phyloP scores from a whole-genome alignment of 2,797 vertebrate species.

The Enteromius fasciolatus region DNA sequence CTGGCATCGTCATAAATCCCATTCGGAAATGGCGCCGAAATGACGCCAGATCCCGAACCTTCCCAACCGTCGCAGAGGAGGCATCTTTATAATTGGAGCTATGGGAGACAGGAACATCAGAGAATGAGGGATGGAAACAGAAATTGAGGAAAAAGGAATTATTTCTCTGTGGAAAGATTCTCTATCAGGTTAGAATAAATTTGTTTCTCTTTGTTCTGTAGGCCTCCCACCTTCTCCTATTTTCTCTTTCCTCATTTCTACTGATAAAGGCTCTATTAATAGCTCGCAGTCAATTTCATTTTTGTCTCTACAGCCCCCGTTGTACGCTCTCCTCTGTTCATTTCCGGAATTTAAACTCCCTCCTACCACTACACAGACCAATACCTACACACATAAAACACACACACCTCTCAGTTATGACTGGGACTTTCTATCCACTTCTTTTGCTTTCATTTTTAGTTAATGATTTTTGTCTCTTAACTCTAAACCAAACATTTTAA shows the following conservation, averaged over 20 bases:
- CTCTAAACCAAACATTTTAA: neutral
- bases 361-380: slow-evolving; percentile 34
- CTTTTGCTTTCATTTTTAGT: neutral
- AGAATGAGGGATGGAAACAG: slow-evolving; percentile 12
- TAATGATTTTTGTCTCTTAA: neutral
- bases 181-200: slow-evolving; percentile 26
- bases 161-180: slow-evolving; percentile 26
- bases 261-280: slow-evolving; percentile 49
- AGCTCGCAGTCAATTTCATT: slow-evolving; percentile 53
- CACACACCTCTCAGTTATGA: slow-evolving; percentile 1
- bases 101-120: neutral
- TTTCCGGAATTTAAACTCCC: slow-evolving; percentile 32
- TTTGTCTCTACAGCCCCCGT: slow-evolving; percentile 39
- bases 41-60: slow-evolving; percentile 86
- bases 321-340: slow-evolving; percentile 37
- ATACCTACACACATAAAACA: slow-evolving; percentile 27
- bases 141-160: neutral
- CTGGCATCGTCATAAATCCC: slow-evolving; percentile 97
- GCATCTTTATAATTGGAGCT: slow-evolving; percentile 79
- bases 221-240: slow-evolving; percentile 25
- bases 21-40: slow-evolving; percentile 92
- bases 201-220: slow-evolving; percentile 36
- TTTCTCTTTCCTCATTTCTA: slow-evolving; percentile 13
- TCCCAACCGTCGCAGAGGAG: slow-evolving; percentile 81
- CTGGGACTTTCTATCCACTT: neutral